Conservation (phyloP, 2,888 invertebrate genomes). For the Malachius bipustulatus region DNA sequence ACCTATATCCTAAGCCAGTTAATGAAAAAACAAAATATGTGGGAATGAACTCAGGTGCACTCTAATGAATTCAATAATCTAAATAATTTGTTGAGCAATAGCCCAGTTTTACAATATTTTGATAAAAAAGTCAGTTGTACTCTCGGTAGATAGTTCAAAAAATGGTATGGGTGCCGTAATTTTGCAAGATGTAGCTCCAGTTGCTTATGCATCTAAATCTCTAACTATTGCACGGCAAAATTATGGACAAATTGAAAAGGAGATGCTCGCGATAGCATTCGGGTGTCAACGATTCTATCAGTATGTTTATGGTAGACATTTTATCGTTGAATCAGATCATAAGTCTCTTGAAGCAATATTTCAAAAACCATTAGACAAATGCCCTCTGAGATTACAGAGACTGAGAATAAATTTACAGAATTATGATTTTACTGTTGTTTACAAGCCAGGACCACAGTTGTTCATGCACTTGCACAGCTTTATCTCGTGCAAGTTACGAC, state of each 20-base stretch:
- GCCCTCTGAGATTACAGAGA: conserved; percentile 11
- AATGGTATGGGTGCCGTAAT: conserved; percentile 16
- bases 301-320: conserved; percentile 17
- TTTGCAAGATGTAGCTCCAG: conserved; percentile 19
- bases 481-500: no score
- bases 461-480: no score
- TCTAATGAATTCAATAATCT: conserved; percentile 7
- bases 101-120: conserved; percentile 8
- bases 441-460: conserved; percentile 24
- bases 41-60: conserved; percentile 6
- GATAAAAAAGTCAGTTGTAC: conserved; percentile 10
- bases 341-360: no score
- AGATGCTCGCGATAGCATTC: conserved; percentile 19
- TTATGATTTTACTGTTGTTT: conserved; percentile 13
- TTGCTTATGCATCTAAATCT: conserved; percentile 22
- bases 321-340: conserved; percentile 22
- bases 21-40: neutral
- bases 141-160: conserved; percentile 16
- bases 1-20: conserved; percentile 5
- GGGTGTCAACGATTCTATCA: conserved; percentile 20
- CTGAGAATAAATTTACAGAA: conserved; percentile 12
- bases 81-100: conserved; percentile 7
- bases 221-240: conserved; percentile 17
- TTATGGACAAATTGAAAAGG: conserved; percentile 24
- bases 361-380: no score